Conservation (phyloP, 1,140 invertebrate genomes). For the Eubasilissa regina region DNA sequence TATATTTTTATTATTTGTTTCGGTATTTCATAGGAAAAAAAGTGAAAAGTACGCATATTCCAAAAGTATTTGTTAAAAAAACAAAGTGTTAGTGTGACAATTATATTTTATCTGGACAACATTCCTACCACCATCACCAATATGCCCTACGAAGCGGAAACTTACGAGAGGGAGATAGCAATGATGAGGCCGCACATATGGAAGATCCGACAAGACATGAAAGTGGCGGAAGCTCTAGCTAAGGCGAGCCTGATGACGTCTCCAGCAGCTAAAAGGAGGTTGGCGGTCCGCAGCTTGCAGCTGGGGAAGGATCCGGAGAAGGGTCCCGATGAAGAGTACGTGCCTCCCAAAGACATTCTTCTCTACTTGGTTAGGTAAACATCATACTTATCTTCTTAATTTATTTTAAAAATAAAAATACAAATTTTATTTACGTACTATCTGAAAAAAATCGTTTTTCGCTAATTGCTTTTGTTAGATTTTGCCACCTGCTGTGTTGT, state of each 20-base stretch:
- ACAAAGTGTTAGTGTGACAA: too few relatives aligned
- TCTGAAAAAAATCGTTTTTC: too few relatives aligned
- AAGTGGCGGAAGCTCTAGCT: slow-evolving; percentile 74
- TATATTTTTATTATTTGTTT: too few relatives aligned
- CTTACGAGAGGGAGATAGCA: slow-evolving; percentile 48
- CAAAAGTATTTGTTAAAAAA: too few relatives aligned
- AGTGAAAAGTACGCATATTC: too few relatives aligned
- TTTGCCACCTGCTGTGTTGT: too few relatives aligned
- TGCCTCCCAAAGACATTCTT: slow-evolving; percentile 76
- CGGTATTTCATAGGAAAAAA: too few relatives aligned
- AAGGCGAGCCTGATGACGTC: slow-evolving; percentile 74
- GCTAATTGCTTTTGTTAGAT: too few relatives aligned
- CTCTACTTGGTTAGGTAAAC: slow-evolving; percentile 77
- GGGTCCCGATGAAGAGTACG: slow-evolving; percentile 65
- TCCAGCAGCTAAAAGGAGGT: slow-evolving; percentile 71
- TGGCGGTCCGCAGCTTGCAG: slow-evolving; percentile 72
- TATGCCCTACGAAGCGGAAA: not conserved
- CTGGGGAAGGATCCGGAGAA: slow-evolving; percentile 62
- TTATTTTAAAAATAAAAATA: too few relatives aligned
- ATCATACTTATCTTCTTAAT: too few relatives aligned
- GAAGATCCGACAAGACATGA: slow-evolving; percentile 67
- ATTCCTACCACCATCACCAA: not conserved
- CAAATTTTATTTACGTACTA: too few relatives aligned
- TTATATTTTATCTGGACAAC: too few relatives aligned
- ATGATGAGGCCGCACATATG: slow-evolving; percentile 41